A percentile compares a stretch with the other conserved stretches of the same genome.
These are phyloP conservation scores for Phalera bucephala DNA, from an alignment of 2,888 invertebrate species.

Conservation along the genomic window DNA sequence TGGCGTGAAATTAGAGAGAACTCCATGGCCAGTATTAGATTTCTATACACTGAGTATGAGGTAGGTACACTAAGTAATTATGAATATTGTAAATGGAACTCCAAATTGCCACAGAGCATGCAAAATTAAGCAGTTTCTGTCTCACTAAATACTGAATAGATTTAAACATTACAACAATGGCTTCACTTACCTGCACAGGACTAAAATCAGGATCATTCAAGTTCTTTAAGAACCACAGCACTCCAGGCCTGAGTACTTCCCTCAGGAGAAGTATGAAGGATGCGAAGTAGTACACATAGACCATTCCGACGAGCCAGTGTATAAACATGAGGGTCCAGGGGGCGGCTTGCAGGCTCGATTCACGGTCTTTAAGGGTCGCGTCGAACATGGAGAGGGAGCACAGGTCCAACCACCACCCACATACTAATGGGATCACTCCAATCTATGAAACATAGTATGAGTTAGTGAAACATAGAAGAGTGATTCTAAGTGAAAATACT, in stretches of 20 bases:
- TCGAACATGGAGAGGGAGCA: constrained; percentile 97
- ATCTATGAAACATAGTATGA: constrained; percentile 85
- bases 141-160: too few species aligned
- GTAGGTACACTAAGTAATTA: too few species aligned
- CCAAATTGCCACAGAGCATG: too few species aligned
- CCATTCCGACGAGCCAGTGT: constrained; percentile 99
- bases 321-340: constrained; percentile 99
- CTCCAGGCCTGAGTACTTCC: constrained; percentile 97
- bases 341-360: constrained; percentile 93
- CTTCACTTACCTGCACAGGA: constrained; percentile 91
- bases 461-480: too few species aligned
- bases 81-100: too few species aligned
- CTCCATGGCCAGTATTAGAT: too few species aligned
- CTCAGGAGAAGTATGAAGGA: constrained; percentile 96
- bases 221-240: constrained; percentile 98
- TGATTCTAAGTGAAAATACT: too few species aligned
- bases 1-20: too few species aligned
- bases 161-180: not conserved
- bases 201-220: constrained; percentile 99
- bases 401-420: constrained; percentile 99
- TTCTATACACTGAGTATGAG: too few species aligned
- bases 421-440: constrained; percentile 97
- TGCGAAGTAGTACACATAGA: constrained; percentile 99
- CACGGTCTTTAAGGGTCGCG: constrained; percentile 93
- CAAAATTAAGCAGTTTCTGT: too few species aligned